Conservation (phyloP, 2,797 vertebrate species). For the Notamacropus eugenii region DNA sequence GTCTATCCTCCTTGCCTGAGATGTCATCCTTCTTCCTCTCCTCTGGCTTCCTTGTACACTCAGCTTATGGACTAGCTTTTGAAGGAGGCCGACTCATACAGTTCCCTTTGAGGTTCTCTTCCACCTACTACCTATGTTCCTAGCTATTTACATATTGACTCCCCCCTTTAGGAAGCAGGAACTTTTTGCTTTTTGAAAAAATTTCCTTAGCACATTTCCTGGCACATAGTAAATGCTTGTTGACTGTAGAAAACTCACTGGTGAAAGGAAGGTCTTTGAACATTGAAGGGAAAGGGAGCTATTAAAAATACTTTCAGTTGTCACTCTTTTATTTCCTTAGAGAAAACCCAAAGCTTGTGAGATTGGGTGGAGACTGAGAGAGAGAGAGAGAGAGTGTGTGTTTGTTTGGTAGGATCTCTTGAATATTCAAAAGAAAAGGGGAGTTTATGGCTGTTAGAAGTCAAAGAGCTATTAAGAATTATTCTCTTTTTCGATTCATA, state of each 20-base stretch:
- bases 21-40: too few species aligned
- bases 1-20: neutral
- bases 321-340: slow-evolving; percentile 62
- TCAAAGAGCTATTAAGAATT: slow-evolving; percentile 24
- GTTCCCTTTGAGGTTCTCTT: neutral
- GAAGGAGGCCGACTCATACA: neutral
- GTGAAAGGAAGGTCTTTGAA: slow-evolving; percentile 67
- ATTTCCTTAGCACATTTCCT: neutral
- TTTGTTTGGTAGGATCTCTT: slow-evolving; percentile 62
- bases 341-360: slow-evolving; percentile 61
- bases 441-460: slow-evolving; percentile 69
- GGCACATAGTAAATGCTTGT: neutral
- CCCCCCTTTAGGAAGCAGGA: neutral
- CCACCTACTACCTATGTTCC: neutral
- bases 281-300: neutral
- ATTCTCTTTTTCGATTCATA: neutral
- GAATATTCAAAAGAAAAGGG: slow-evolving; percentile 63
- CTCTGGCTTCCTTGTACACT: neutral
- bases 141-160: too few species aligned
- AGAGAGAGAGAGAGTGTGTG: slow-evolving; percentile 35
- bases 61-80: neutral
- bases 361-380: slow-evolving; percentile 20
- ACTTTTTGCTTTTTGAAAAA: neutral
- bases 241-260: neutral
- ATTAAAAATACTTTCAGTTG: slow-evolving; percentile 64